Evolutionary conservation across 2,888 invertebrate species (phyloP).

Genomic region (Drosophila subquinaria): DNA sequence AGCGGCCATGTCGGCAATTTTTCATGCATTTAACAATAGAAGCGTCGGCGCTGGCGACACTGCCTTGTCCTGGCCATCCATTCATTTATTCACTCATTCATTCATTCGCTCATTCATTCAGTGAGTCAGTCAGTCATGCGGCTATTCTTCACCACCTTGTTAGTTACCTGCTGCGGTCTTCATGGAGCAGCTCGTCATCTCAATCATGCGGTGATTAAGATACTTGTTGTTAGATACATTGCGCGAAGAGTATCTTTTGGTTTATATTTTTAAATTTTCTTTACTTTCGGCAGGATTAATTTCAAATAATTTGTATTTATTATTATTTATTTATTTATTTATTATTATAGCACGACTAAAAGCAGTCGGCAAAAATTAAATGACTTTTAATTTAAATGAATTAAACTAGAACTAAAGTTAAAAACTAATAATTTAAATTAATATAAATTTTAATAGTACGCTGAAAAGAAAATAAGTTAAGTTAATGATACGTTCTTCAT

Average conservation of each 20-base stretch:
- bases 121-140: conserved; percentile 12
- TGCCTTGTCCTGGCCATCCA: conserved; percentile 40
- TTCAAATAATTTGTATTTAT: too few species aligned
- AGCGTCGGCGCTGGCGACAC: conserved; percentile 38
- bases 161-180: conserved; percentile 15
- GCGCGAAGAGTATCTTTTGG: not conserved
- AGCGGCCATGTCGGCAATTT: conserved; percentile 70
- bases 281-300: too few species aligned
- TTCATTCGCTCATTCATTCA: conserved; percentile 6
- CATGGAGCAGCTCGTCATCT: conserved; percentile 3
- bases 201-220: conserved; percentile 6
- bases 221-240: not conserved
- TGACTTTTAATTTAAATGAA: too few species aligned
- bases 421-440: too few species aligned
- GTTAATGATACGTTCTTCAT: too few species aligned
- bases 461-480: too few species aligned
- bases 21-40: conserved; percentile 78
- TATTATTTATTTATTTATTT: too few species aligned
- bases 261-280: too few species aligned
- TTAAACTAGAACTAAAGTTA: too few species aligned
- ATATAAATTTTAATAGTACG: too few species aligned
- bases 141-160: conserved; percentile 34
- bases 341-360: too few species aligned
- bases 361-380: too few species aligned
- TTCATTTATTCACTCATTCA: conserved; percentile 12